Percentiles rank a stretch among this genome's conserved stretches.
Evolutionary conservation across 2,113 vertebrate species (phyloP).

Genomic region (Illadopsis cleaveri): DNA sequence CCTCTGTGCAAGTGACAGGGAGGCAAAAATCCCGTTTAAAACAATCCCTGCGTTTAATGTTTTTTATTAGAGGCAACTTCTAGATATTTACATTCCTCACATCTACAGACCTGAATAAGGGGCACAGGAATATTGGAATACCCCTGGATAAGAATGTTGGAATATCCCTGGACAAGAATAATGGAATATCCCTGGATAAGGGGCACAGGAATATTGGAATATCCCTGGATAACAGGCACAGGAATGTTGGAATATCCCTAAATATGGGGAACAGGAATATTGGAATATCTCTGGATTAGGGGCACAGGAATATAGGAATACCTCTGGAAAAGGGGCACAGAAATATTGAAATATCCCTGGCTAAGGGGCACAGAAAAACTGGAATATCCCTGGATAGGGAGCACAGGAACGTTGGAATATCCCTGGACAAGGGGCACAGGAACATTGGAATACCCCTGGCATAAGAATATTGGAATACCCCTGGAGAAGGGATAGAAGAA

Average conservation of each 20-base stretch:
- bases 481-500: accelerated
- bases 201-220: background rate
- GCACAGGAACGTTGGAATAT: background rate
- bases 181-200: accelerated
- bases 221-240: accelerated
- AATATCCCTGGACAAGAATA: accelerated
- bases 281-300: background rate
- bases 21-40: background rate
- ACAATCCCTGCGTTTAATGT: accelerated
- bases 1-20: background rate
- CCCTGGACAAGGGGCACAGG: too few species aligned
- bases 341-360: background rate
- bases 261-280: accelerated
- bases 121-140: background rate
- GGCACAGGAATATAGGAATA: background rate
- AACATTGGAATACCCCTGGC: too few species aligned
- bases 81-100: too few species aligned
- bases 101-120: background rate
- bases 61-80: background rate
- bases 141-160: accelerated
- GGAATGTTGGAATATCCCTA: background rate
- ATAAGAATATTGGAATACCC: background rate
- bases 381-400: accelerated
- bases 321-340: too few species aligned
- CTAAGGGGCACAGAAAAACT: accelerated